Base-by-base conservation (phyloP, 2,888 invertebrate genomes). In the Catotricha subobsoleta region DNA sequence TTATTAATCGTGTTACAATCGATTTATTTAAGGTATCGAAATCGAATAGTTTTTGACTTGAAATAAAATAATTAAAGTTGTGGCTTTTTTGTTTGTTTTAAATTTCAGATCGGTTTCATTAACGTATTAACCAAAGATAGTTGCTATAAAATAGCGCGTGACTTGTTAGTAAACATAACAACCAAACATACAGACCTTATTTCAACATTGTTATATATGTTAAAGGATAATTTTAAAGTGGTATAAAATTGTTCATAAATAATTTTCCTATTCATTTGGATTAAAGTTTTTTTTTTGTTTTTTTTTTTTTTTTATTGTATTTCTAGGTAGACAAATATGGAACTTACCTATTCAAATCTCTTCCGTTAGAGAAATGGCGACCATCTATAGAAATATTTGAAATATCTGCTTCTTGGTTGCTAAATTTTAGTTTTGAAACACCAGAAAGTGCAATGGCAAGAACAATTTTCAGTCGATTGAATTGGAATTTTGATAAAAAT, bases 91-190 rank as follows among this genome's bases (percentile, higher is more conserved):
- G 37, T 29, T 27, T 30, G 23, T 46, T 39, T 31, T 42, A 21
- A 15, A 39, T 54, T 54, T 48, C 58, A 81, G 78, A 74, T 83
- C 55, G 80, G 82, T 40, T 83, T 77, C 58, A 64, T 81, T 2
- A 76, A 74, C 52, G 64, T 67, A 46, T 61, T 69, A 36, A 81
- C 81, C 0, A 69, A 76, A 50, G 80, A 81, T 45, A 67, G 67
- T 39, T 81, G 80, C 54, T 79, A 76, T 3, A 83, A 83, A 60
- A 73, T 76, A 35, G 74, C 78, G 0, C 65, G 79, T 27, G 80
- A 80, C 44, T 66, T 83, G 47, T 60, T 86, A 39, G 68, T 76
- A 0, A 76, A 76, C 53, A 66, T 86, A 39, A 73, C 76, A 2
- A 68, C 68, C 19, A 73, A 71, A 53, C 72, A 83, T 61, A 77